These are phyloP conservation scores for Globia sparganii DNA, from an alignment of 2,888 invertebrate species.

Conservation along the genomic window DNA sequence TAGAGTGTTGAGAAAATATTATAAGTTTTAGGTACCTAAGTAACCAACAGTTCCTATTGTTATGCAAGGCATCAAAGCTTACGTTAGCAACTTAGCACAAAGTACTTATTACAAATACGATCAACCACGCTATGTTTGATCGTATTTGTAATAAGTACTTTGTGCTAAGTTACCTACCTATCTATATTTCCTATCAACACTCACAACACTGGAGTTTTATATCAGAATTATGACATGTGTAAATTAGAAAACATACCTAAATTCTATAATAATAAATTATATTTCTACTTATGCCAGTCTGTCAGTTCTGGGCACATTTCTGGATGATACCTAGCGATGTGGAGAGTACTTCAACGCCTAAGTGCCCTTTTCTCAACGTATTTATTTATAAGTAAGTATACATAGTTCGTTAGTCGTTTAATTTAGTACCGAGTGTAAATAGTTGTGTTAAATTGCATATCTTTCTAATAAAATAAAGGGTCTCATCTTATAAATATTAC, in stretches of 20 bases:
- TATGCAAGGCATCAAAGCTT: conserved; percentile 68
- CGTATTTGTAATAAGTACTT: too few species aligned
- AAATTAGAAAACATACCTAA: too few species aligned
- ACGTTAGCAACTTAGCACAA: conserved; percentile 64
- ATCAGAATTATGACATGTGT: neutral
- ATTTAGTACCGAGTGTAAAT: too few species aligned
- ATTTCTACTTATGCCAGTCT: neutral
- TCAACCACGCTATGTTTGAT: too few species aligned
- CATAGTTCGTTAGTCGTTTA: too few species aligned
- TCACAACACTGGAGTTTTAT: conserved; percentile 4
- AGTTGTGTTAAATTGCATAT: too few species aligned
- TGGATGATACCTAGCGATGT: neutral
- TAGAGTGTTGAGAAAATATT: conserved; percentile 67
- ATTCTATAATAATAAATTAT: too few species aligned
- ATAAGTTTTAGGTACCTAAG: conserved; percentile 47
- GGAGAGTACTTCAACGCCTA: neutral
- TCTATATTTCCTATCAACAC: conserved; percentile 25
- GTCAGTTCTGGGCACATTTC: neutral
- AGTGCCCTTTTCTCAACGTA: neutral
- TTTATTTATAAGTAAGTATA: too few species aligned
- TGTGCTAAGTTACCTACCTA: conserved; percentile 14
- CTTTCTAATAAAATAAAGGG: too few species aligned
- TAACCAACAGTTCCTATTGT: conserved; percentile 66
- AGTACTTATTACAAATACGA: conserved; percentile 43
- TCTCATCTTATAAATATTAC: neutral